phyloP scores from a whole-genome alignment of 2,113 vertebrate genomes.

The Hipposideros armiger region DNA sequence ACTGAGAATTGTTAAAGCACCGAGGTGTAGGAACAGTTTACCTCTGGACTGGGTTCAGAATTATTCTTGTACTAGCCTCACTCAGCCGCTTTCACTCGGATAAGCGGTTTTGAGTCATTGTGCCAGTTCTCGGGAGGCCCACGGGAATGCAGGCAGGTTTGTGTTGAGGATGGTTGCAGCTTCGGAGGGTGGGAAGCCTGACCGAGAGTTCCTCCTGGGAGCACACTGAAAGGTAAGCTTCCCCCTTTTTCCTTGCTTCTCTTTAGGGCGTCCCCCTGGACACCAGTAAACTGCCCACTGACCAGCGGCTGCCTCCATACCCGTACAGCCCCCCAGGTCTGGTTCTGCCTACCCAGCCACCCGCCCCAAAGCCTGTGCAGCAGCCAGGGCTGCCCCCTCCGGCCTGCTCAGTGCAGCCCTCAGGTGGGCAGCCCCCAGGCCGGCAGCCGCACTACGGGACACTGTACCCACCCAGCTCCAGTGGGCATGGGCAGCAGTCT shows the following conservation, averaged over 20 bases:
- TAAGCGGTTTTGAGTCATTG: not conserved
- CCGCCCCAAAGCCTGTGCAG: constrained; percentile 72
- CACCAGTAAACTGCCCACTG: constrained; percentile 93
- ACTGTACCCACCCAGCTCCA: constrained; percentile 76
- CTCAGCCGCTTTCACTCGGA: not conserved
- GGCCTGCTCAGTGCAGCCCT: constrained; percentile 46
- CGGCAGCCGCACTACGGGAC: constrained; percentile 59
- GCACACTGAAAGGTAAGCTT: not conserved
- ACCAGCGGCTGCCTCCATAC: constrained; percentile 92
- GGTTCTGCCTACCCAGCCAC: constrained; percentile 83
- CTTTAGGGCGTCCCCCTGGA: constrained; percentile 94
- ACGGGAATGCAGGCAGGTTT: not conserved
- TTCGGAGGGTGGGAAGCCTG: not conserved
- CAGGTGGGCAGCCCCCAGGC: constrained; percentile 59
- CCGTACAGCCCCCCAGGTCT: constrained; percentile 88
- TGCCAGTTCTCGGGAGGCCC: not conserved
- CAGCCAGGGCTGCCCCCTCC: constrained; percentile 66
- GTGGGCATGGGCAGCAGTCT: constrained; percentile 74
- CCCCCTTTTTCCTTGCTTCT: not conserved
- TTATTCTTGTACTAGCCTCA: not conserved
- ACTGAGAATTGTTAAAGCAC: not conserved
- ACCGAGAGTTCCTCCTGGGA: not conserved
- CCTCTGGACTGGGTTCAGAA: not conserved
- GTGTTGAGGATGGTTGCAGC: not conserved
- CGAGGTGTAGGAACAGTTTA: not conserved